Percentiles rank a stretch among this genome's conserved stretches.
phyloP scores from a whole-genome alignment of 2,113 vertebrate species.

The Leptocoma aspasia region DNA sequence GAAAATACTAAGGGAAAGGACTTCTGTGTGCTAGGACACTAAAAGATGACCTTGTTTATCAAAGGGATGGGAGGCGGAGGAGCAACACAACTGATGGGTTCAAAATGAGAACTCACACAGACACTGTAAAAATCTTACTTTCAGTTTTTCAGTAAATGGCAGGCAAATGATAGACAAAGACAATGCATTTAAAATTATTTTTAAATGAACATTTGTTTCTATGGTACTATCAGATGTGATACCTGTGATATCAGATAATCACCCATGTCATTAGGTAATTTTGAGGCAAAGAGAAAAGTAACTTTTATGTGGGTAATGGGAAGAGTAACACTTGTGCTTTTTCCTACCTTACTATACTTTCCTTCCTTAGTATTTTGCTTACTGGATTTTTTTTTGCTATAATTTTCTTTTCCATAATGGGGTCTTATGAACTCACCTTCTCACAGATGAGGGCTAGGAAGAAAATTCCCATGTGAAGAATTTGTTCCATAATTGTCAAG shows the following conservation, averaged over 20 bases:
- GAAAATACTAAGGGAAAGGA: background rate
- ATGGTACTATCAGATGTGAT: background rate
- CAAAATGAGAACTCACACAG: background rate
- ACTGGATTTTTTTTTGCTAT: background rate
- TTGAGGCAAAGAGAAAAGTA: background rate
- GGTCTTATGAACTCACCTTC: background rate
- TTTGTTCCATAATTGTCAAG: background rate
- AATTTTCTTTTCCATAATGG: background rate
- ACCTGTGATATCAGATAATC: too few relatives aligned
- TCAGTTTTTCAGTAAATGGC: background rate
- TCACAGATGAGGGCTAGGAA: background rate
- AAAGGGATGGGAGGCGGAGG: background rate
- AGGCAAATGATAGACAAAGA: background rate
- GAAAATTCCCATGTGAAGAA: background rate
- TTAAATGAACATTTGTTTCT: background rate
- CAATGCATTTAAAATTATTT: background rate
- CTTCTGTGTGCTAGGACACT: background rate
- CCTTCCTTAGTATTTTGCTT: background rate
- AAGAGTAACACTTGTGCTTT: background rate
- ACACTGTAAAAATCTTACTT: background rate
- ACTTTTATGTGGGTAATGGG: background rate
- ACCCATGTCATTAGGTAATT: background rate
- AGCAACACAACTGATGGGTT: background rate
- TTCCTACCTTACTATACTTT: background rate
- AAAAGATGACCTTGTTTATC: background rate